Percentiles rank a stretch among this genome's conserved stretches.
Evolutionary conservation across 2,797 vertebrate species (phyloP).

Genomic region (Galaxias olidus): DNA sequence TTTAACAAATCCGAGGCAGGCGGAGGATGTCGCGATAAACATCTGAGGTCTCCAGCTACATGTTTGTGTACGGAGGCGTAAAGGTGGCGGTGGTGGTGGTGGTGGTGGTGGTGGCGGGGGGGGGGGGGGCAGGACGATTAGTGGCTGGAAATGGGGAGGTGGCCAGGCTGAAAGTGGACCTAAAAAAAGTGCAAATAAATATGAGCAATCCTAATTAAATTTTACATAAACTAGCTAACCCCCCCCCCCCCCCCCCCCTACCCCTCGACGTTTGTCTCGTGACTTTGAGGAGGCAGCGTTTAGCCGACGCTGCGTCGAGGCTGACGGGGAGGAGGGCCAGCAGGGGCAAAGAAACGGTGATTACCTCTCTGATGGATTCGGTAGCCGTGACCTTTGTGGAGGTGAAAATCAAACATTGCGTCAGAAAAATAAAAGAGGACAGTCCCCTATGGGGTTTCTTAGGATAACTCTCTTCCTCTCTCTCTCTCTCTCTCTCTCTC

Average conservation of each 20-base stretch:
- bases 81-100: slow-evolving; percentile 11
- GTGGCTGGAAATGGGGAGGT: background rate
- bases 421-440: background rate
- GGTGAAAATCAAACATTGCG: background rate
- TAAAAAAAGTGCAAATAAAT: no score
- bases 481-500: background rate
- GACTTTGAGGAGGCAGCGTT: background rate
- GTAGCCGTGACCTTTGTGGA: background rate
- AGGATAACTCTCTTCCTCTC: background rate
- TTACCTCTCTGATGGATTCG: slow-evolving; percentile 3
- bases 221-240: slow-evolving; percentile 20
- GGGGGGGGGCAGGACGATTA: background rate
- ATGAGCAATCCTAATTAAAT: slow-evolving; percentile 38
- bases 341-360: background rate
- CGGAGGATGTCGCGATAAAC: slow-evolving; percentile 64
- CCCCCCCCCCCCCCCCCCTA: background rate
- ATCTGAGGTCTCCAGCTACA: slow-evolving; percentile 52
- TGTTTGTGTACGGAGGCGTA: slow-evolving; percentile 39
- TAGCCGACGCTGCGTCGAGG: background rate
- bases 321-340: background rate
- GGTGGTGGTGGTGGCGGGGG: background rate
- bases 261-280: background rate
- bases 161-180: no score
- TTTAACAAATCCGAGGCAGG: slow-evolving; percentile 71
- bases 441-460: background rate